These are phyloP conservation scores for Conchocele bisecta DNA, from an alignment of 2,888 invertebrate species.

Conservation along the genomic window DNA sequence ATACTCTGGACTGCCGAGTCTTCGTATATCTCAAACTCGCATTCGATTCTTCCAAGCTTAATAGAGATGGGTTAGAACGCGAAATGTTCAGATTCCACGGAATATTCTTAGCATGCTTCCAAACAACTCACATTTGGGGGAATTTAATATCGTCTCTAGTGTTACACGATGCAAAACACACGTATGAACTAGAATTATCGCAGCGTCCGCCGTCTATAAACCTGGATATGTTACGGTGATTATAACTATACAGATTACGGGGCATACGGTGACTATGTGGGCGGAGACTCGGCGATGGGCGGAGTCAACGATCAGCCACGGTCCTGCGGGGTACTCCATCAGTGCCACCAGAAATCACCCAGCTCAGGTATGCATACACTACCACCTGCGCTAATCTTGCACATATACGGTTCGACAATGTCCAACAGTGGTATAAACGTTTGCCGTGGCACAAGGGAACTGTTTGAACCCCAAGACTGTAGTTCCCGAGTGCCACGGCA, in stretches of 20 bases:
- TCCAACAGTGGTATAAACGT: too few relatives aligned
- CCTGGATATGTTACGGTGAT: too few relatives aligned
- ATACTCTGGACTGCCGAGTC: constrained; percentile 81
- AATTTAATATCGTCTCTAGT: constrained; percentile 80
- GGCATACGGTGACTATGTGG: not conserved
- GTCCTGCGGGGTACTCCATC: constrained; percentile 59
- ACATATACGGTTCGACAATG: too few relatives aligned
- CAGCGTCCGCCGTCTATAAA: not conserved
- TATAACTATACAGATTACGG: not conserved
- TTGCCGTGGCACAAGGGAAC: too few relatives aligned
- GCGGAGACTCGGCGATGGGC: too few relatives aligned
- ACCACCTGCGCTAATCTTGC: too few relatives aligned
- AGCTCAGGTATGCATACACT: too few relatives aligned
- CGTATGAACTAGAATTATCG: not conserved
- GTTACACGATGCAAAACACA: constrained; percentile 53
- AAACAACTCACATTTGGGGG: constrained; percentile 82
- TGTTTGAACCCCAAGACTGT: too few relatives aligned
- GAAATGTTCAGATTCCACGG: constrained; percentile 81
- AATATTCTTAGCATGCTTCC: constrained; percentile 81
- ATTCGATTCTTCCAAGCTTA: constrained; percentile 76
- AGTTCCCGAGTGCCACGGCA: too few relatives aligned
- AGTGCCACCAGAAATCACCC: constrained; percentile 36
- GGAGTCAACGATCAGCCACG: too few relatives aligned
- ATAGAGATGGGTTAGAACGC: constrained; percentile 75
- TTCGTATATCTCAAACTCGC: constrained; percentile 80